Evolutionary conservation across 1,140 invertebrate genomes (phyloP).

Genomic region (Agrilus planipennis): DNA sequence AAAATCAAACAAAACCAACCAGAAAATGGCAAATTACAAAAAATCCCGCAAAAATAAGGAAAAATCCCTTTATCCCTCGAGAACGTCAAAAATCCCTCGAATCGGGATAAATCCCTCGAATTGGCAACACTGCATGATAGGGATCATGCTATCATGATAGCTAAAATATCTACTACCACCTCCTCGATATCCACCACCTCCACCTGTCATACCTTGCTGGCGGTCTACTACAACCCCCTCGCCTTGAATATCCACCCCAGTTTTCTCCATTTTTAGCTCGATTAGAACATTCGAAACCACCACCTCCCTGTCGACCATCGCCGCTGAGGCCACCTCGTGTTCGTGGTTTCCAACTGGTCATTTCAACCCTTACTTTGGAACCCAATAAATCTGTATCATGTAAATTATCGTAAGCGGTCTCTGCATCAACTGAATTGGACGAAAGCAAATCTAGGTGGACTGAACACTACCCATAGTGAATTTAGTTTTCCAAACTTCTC

Average conservation of each 20-base stretch:
- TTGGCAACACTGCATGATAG: too few species aligned
- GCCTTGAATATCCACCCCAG: conserved; percentile 19
- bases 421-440: conserved; percentile 91
- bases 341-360: conserved; percentile 58
- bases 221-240: conserved; percentile 40
- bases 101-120: too few species aligned
- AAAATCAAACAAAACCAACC: too few species aligned
- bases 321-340: conserved; percentile 39
- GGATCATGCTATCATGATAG: conserved; percentile 12
- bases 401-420: conserved; percentile 81
- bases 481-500: conserved; percentile 53
- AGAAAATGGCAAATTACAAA: too few species aligned
- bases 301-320: conserved; percentile 18
- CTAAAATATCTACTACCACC: conserved; percentile 16
- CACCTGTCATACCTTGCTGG: conserved; percentile 27
- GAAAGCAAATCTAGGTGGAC: conserved; percentile 95
- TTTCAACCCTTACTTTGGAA: conserved; percentile 69
- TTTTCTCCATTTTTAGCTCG: conserved; percentile 17
- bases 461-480: conserved; percentile 88
- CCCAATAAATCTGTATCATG: conserved; percentile 78
- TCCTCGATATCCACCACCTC: conserved; percentile 15
- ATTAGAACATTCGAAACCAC: conserved; percentile 31
- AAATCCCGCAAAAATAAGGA: too few species aligned
- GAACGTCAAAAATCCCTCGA: too few species aligned
- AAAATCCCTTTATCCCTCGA: too few species aligned